Conservation (phyloP, 2,797 vertebrate species). For the Anas flavirostris region DNA sequence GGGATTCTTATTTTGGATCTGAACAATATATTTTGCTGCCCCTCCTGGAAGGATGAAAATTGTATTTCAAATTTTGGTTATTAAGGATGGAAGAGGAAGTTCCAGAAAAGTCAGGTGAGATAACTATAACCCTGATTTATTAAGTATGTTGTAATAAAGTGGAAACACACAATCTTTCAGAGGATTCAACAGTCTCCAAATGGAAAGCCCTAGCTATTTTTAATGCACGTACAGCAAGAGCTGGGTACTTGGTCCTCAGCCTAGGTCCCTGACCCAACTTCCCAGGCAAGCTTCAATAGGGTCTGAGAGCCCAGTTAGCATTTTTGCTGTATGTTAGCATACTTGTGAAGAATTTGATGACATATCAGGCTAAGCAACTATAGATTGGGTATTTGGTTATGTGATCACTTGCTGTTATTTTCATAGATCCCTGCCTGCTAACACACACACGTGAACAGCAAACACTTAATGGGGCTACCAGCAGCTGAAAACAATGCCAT, state of each 20-base stretch:
- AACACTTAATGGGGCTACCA: slow-evolving; percentile 3
- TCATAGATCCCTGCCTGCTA: slow-evolving; percentile 6
- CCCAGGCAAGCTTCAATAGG: not conserved
- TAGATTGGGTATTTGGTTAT: slow-evolving; percentile 26
- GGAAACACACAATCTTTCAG: not conserved
- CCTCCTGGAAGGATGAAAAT: not conserved
- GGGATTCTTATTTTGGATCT: not conserved
- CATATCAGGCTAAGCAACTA: slow-evolving; percentile 8
- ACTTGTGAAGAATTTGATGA: slow-evolving; percentile 25
- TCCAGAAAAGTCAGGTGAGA: not conserved
- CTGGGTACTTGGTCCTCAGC: not conserved
- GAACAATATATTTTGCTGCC: not conserved
- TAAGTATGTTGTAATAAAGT: not conserved
- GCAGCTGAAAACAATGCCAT: not conserved
- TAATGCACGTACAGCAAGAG: not conserved
- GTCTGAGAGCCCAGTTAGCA: not conserved
- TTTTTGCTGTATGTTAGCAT: not conserved
- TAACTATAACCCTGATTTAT: not conserved
- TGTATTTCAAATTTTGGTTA: not conserved
- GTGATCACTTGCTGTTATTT: slow-evolving; percentile 26
- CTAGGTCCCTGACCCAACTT: not conserved
- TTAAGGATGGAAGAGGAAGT: not conserved
- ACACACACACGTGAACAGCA: not conserved
- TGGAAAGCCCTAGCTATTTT: not conserved
- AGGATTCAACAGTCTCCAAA: not conserved